Evolutionary conservation across 2,797 vertebrate genomes (phyloP).

Genomic region (Myotis findleyi): DNA sequence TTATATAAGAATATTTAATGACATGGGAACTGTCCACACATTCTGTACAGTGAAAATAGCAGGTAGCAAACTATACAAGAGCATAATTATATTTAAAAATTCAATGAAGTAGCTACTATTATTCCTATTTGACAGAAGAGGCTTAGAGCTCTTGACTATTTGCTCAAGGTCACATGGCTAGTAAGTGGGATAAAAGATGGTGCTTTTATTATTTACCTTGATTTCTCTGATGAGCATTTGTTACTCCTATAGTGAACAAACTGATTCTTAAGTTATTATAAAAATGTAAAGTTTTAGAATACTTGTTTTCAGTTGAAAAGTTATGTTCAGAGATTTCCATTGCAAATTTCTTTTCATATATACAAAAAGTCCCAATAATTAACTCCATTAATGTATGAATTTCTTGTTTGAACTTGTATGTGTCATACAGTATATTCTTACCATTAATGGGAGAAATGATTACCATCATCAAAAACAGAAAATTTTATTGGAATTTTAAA

Average conservation of each 20-base stretch:
- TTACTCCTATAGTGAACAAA: not conserved
- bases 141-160: not conserved
- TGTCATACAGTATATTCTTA: not conserved
- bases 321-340: not conserved
- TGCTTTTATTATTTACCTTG: not conserved
- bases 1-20: not conserved
- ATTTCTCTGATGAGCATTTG: not conserved
- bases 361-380: not conserved
- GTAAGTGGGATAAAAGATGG: not conserved
- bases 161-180: not conserved
- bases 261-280: not conserved
- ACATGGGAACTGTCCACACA: not conserved
- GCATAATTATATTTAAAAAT: not conserved
- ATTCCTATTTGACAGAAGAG: not conserved
- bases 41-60: not conserved
- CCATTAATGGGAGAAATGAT: not conserved
- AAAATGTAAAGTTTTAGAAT: not conserved
- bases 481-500: constrained; percentile 44
- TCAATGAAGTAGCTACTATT: not conserved
- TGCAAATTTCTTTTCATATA: not conserved
- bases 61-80: not conserved
- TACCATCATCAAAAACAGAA: not conserved
- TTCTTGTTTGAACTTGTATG: constrained; percentile 1
- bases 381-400: not conserved
- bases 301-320: not conserved